Evolutionary conservation across 2,888 invertebrate genomes (phyloP), one percentile per base, ranked within the genome.

Genomic region (Metalampra italica): DNA sequence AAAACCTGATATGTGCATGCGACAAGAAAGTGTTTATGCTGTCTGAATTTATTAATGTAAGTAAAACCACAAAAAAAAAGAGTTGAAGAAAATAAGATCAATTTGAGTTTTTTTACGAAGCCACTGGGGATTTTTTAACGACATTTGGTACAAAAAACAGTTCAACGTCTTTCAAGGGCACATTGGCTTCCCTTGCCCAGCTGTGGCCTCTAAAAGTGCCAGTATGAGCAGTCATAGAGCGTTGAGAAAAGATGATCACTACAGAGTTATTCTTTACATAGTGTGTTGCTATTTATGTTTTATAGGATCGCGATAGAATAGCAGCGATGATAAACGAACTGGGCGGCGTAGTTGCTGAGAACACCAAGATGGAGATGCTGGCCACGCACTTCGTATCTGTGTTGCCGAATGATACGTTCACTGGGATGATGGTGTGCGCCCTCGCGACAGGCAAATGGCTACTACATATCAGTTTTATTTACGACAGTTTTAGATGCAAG

Each of bases 321-420:
- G 71, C 71, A 22, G 77, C 86, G 0, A 88, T 88, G 88, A 78
- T 89, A 42, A 79, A 73, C 46, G 87, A 88, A 56, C 59, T 89
- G 14, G 88, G 88, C 1, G 88, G 88, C 8, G 88, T 88, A 11
- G 86, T 89, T 0, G 88, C 88, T 0, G 88, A 87, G 59, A 89
- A 86, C 55, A 89, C 88, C 0, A 88, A 87, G 60, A 87, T 88
- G 88, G 89, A 89, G 55, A 89, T 89, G 89, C 58, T 88, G 65
- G 82, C 89, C 38, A 85, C 88, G 30, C 89, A 89, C 59, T 88
- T 84, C 56, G 71, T 89, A 54, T 75, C 85, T 9, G 71, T 80
- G 60, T 61, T 89, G 63, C 87, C 89, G 1, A 70, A 75, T 9
- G 89, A 89, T 55, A 85, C 88, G 0, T 83, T 75, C 53, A 81